Evolutionary conservation across 2,888 invertebrate species (phyloP).

Genomic region (Pseudoips prasinana): DNA sequence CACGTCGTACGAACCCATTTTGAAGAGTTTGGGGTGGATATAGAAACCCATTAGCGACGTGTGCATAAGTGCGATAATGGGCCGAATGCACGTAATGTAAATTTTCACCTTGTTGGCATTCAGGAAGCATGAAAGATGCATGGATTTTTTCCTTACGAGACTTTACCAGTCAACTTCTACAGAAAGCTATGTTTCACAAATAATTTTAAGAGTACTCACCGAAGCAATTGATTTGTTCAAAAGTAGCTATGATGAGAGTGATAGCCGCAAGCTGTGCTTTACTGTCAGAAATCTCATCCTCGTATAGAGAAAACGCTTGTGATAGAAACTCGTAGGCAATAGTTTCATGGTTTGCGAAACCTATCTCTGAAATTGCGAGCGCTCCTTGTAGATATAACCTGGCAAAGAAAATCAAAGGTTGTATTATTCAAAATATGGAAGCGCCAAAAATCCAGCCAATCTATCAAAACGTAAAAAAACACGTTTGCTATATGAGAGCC

Average conservation of each 20-base stretch:
- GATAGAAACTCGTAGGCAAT: conserved; percentile 99
- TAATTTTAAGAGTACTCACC: conserved; percentile 65
- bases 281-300: conserved; percentile 98
- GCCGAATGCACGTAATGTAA: too few relatives aligned
- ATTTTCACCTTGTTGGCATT: too few relatives aligned
- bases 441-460: not conserved
- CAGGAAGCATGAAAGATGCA: too few relatives aligned
- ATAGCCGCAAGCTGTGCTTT: conserved; percentile 98
- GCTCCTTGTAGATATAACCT: conserved; percentile 97
- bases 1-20: too few relatives aligned
- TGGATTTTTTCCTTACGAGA: too few relatives aligned
- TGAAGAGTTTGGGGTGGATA: too few relatives aligned
- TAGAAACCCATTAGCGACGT: too few relatives aligned
- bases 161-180: too few relatives aligned
- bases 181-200: too few relatives aligned
- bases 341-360: conserved; percentile 97
- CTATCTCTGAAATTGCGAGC: conserved; percentile 94
- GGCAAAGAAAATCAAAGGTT: conserved; percentile 10
- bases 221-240: conserved; percentile 97
- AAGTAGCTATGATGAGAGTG: conserved; percentile 96
- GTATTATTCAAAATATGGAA: not conserved
- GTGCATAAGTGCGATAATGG: too few relatives aligned
- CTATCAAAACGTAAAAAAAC: too few relatives aligned
- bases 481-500: too few relatives aligned
- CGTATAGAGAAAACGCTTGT: conserved; percentile 97